Evolutionary conservation across 37 sponge, comb jelly and placozoan genomes (phyloP).

Genomic region (Lycopodina hypogea): DNA sequence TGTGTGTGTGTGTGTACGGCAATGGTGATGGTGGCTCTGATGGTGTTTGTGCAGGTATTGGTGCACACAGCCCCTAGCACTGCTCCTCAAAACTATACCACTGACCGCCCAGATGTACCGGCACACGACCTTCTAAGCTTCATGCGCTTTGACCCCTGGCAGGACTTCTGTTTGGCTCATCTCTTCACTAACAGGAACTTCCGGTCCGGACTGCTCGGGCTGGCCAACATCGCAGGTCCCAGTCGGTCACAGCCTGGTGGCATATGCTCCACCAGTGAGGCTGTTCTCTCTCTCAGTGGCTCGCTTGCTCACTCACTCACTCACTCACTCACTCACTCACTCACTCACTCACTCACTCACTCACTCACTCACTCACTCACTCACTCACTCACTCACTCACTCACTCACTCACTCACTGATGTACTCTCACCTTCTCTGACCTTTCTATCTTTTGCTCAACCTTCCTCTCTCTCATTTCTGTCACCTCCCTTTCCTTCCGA

Average conservation of each 20-base stretch:
- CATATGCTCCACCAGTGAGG: slow-evolving; percentile 59
- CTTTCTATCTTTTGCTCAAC: too few species aligned
- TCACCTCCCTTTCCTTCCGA: too few species aligned
- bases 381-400: too few species aligned
- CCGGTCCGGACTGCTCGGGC: slow-evolving; percentile 50
- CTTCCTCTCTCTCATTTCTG: too few species aligned
- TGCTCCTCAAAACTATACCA: neutral
- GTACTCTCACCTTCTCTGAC: too few species aligned
- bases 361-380: too few species aligned
- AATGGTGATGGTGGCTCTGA: too few species aligned
- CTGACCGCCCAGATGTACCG: neutral
- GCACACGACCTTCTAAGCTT: slow-evolving; percentile 31
- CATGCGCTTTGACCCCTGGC: slow-evolving; percentile 44
- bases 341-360: too few species aligned
- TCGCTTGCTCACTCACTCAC: neutral
- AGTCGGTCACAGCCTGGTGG: slow-evolving; percentile 50
- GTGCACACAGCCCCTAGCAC: slow-evolving; percentile 19
- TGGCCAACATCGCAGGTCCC: slow-evolving; percentile 72
- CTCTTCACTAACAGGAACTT: slow-evolving; percentile 62
- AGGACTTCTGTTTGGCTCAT: slow-evolving; percentile 65
- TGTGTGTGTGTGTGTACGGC: too few species aligned
- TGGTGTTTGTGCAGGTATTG: slow-evolving; percentile 21
- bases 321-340: neutral
- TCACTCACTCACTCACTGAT: too few species aligned
- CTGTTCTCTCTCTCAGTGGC: neutral